Evolutionary conservation across 2,797 vertebrate genomes (phyloP), one percentile per base, ranked within the genome.

Genomic region (Distichodus sexfasciatus): DNA sequence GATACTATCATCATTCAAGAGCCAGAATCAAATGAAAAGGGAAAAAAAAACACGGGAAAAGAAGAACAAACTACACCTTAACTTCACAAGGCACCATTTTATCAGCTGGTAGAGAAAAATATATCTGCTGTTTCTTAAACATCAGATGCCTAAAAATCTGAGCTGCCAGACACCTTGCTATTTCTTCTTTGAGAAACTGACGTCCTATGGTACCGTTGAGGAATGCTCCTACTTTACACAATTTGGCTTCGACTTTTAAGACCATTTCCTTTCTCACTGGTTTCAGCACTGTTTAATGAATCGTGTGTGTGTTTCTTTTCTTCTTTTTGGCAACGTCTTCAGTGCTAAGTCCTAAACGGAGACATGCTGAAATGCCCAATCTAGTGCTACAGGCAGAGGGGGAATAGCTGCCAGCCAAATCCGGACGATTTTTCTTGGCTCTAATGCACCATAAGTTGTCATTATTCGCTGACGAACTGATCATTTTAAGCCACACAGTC

Each of bases 11-110:
- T 50, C 29, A 54, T 85, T 81, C 81, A 87, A 87, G 82, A 88
- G 88, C 88, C 82, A 86, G 83, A 85, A 86, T 79, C 29, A 40
- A 61, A 31, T 26, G 24, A 41, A 21, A 40, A 26, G 24, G 43
- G 40, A 62, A 26, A 44, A 44, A 24, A 21, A 46, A 46, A 21
- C 17, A 46, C n/a, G n/a, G n/a, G 3, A 55, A 35, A 36, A 54
- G 15, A 48, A 60, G 17, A 78, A 86, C 83, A 88, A 84, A 90
- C 88, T 88, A 90, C 87, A 87, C 85, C 85, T 88, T 86, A 90
- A 89, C 88, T 88, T 80, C 74, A 78, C 74, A 81, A 81, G 79
- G 79, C 79, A 81, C 79, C 79, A 72, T 69, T 72, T 76, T 59
- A 72, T 79, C 55, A 76, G 79, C 76, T 81, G 79, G 79, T 81